Evolutionary conservation across 2,797 vertebrate species (phyloP).

Genomic region (Pangasius larnaudii): DNA sequence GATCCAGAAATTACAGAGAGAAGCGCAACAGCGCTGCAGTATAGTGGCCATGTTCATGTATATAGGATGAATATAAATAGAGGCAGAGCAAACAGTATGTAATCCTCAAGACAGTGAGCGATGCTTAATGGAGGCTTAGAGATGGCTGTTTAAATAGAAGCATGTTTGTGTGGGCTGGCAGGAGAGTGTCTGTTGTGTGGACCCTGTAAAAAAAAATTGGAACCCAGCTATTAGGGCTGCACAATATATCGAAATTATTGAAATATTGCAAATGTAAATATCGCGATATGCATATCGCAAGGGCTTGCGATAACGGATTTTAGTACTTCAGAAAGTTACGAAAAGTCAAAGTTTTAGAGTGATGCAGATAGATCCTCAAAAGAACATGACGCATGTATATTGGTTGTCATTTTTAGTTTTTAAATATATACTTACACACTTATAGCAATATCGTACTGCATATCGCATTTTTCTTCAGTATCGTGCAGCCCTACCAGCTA

Average conservation of each 20-base stretch:
- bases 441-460: no score
- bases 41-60: neutral
- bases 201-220: neutral
- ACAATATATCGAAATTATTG: no score
- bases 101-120: neutral
- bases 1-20: neutral
- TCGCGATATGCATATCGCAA: no score
- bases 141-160: neutral
- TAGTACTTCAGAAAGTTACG: no score
- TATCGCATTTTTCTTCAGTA: no score
- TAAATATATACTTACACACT: no score
- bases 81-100: neutral
- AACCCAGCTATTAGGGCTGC: neutral
- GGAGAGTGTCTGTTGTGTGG: neutral
- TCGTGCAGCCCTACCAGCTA: neutral
- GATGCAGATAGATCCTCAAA: no score
- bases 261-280: no score
- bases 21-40: neutral
- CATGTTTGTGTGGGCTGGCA: neutral
- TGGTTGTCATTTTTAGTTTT: no score
- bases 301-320: no score
- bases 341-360: no score
- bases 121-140: neutral
- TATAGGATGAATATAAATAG: neutral
- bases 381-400: no score